Evolutionary conservation across 2,113 vertebrate genomes (phyloP).

Genomic region (Irena cyanogastra): DNA sequence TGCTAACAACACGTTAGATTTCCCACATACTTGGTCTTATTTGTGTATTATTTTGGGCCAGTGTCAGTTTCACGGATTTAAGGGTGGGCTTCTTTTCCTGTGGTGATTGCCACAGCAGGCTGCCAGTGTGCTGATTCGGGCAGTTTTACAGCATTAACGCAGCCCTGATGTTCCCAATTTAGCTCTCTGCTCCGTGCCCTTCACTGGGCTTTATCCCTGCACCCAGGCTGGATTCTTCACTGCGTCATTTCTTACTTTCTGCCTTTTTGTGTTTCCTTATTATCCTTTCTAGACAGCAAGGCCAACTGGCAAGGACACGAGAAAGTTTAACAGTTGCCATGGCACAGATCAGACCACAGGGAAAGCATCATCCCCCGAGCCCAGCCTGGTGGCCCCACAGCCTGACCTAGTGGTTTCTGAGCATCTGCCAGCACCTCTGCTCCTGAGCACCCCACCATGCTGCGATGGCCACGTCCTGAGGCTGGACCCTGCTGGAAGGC

Average conservation of each 20-base stretch:
- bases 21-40: neutral
- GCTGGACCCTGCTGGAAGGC: neutral
- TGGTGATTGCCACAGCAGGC: neutral
- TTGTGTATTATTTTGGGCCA: neutral
- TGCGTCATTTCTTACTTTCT: constrained; percentile 11
- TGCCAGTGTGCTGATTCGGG: constrained; percentile 13
- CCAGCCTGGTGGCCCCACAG: neutral
- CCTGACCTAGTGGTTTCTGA: neutral
- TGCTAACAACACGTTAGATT: neutral
- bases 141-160: constrained; percentile 5
- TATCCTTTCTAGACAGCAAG: neutral
- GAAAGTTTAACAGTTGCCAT: constrained; percentile 1
- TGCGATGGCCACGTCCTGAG: neutral
- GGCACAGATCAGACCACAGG: neutral
- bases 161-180: neutral
- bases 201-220: constrained; percentile 8
- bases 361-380: neutral
- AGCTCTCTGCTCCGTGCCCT: neutral
- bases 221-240: neutral
- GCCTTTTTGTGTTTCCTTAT: neutral
- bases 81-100: constrained; percentile 9
- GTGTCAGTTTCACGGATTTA: neutral
- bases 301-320: neutral
- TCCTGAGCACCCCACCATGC: neutral
- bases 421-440: neutral